Evolutionary conservation across 2,888 invertebrate genomes (phyloP).

Genomic region (Leptopilina syphax): DNA sequence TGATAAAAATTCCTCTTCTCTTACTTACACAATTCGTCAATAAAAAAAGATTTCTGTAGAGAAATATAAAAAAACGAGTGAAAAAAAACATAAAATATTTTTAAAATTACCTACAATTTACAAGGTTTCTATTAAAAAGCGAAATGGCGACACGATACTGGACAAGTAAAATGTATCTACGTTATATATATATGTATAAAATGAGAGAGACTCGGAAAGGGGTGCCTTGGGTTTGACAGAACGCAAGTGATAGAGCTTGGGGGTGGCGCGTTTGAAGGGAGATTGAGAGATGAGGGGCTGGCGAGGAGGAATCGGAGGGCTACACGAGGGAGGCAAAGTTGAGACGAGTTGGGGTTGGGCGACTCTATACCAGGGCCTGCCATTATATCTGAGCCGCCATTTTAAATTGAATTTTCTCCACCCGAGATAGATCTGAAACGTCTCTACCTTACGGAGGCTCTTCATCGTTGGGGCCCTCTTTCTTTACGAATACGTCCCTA

Average conservation of each 20-base stretch:
- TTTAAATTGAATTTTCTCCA: slow-evolving; percentile 76
- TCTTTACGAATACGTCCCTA: slow-evolving; percentile 57
- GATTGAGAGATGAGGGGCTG: slow-evolving; percentile 43
- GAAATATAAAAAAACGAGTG: no score
- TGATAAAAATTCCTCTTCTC: no score
- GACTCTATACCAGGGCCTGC: slow-evolving; percentile 75
- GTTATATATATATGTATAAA: slow-evolving; percentile 7
- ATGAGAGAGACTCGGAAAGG: neutral
- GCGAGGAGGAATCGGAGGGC: slow-evolving; percentile 58
- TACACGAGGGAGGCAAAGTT: slow-evolving; percentile 71
- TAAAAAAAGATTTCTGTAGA: no score
- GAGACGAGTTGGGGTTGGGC: slow-evolving; percentile 72
- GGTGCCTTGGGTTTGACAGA: slow-evolving; percentile 55
- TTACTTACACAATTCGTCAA: no score
- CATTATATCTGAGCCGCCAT: slow-evolving; percentile 77
- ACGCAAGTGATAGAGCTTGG: slow-evolving; percentile 72
- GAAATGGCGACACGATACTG: slow-evolving; percentile 66
- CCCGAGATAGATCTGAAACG: slow-evolving; percentile 75
- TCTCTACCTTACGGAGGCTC: slow-evolving; percentile 69
- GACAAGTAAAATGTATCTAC: slow-evolving; percentile 50
- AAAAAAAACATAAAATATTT: no score
- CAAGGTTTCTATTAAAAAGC: slow-evolving; percentile 41
- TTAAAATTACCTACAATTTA: no score
- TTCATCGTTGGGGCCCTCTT: slow-evolving; percentile 60
- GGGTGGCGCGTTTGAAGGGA: slow-evolving; percentile 63